Evolutionary conservation across 1,140 invertebrate species (phyloP).

Genomic region (Venustaconcha ellipsiformis): DNA sequence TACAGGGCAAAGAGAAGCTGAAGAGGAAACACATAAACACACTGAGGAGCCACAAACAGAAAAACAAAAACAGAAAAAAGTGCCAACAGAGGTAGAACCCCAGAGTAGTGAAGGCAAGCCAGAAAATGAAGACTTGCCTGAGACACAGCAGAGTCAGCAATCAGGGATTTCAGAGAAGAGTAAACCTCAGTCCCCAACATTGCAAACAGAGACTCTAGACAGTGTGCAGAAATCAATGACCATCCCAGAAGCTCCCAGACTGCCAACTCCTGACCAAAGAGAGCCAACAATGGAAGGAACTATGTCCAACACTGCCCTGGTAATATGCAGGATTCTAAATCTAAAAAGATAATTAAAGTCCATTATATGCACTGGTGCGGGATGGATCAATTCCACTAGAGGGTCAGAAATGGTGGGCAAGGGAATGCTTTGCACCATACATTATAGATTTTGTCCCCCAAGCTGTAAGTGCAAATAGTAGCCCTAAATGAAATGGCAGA

Average conservation of each 20-base stretch:
- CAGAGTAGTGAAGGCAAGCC: neutral
- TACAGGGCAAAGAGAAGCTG: slow-evolving; percentile 13
- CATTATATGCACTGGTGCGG: neutral
- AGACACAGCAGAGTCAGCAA: slow-evolving; percentile 19
- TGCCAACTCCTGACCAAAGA: slow-evolving; percentile 52
- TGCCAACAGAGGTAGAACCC: slow-evolving; percentile 1
- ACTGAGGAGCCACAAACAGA: neutral
- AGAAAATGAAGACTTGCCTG: neutral
- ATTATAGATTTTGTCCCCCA: too few relatives aligned
- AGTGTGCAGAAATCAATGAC: slow-evolving; percentile 10
- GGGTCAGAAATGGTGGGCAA: neutral
- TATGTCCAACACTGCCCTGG: slow-evolving; percentile 56
- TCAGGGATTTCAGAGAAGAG: slow-evolving; percentile 29
- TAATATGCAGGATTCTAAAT: slow-evolving; percentile 12
- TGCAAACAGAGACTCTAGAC: slow-evolving; percentile 1
- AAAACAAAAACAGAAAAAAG: neutral
- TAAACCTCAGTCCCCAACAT: slow-evolving; percentile 25
- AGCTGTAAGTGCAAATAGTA: too few relatives aligned
- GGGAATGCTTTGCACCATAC: neutral
- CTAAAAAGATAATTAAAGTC: neutral
- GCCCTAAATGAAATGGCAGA: too few relatives aligned
- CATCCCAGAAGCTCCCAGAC: slow-evolving; percentile 44
- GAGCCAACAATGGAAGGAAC: slow-evolving; percentile 47
- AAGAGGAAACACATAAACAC: slow-evolving; percentile 1
- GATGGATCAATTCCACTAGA: too few relatives aligned